These are phyloP conservation scores for Podotricha telesiphe DNA, from an alignment of 2,888 invertebrate genomes.

Conservation along the genomic window DNA sequence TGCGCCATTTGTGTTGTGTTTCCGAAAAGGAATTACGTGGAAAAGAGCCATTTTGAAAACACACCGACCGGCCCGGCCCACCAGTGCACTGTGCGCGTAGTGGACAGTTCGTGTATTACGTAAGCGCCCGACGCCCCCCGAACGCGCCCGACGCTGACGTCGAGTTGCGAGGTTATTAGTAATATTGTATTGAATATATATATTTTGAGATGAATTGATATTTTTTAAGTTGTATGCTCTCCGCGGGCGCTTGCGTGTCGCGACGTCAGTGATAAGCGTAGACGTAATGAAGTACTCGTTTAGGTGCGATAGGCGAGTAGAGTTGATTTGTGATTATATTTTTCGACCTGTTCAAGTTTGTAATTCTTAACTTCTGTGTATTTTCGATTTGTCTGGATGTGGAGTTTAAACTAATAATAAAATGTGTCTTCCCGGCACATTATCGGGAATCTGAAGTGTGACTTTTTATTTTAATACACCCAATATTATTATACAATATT, in stretches of 20 bases:
- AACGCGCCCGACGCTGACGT: background rate
- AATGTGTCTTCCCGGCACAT: conserved; percentile 66
- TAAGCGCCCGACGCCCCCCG: background rate
- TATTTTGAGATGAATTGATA: background rate
- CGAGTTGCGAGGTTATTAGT: background rate
- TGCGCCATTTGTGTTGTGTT: conserved; percentile 92
- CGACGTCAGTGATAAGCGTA: conserved; percentile 64
- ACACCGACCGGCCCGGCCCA: conserved; percentile 86
- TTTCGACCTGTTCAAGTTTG: conserved; percentile 74
- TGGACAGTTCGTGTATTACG: conserved; percentile 3
- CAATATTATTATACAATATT: background rate
- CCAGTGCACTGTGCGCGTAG: conserved; percentile 78
- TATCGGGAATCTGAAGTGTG: conserved; percentile 59
- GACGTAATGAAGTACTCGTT: conserved; percentile 52
- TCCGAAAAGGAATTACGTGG: conserved; percentile 90
- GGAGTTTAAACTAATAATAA: conserved; percentile 78
- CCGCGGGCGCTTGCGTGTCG: background rate
- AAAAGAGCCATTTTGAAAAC: conserved; percentile 95
- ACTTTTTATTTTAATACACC: conserved; percentile 53
- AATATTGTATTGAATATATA: conserved; percentile 1
- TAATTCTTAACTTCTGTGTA: conserved; percentile 72
- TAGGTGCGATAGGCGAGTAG: conserved; percentile 66
- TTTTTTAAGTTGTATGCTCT: background rate
- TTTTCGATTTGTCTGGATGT: conserved; percentile 76
- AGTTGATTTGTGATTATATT: conserved; percentile 72